Evolutionary conservation across 2,888 invertebrate species (phyloP).

Genomic region (Macropis europaea): DNA sequence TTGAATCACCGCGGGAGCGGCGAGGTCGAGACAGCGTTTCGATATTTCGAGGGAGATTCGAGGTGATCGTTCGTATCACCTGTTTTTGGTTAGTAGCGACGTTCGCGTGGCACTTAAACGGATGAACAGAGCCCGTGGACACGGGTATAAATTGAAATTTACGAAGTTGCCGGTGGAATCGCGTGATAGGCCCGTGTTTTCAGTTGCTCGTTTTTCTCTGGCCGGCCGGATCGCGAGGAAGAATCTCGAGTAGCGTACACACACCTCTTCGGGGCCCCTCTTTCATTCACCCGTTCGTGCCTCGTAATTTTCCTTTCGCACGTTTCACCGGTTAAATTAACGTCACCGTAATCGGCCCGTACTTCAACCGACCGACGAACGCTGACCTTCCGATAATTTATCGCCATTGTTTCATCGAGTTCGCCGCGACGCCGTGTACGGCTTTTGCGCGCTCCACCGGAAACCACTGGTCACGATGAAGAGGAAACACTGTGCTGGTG

Average conservation of each 20-base stretch:
- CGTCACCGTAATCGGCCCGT: conserved; percentile 43
- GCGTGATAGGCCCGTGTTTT: conserved; percentile 63
- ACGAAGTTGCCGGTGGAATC: conserved; percentile 69
- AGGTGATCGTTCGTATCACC: conserved; percentile 35
- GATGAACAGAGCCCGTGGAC: conserved; percentile 54
- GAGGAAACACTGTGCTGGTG: too few species aligned
- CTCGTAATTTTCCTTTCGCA: conserved; percentile 45
- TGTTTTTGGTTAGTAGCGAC: conserved; percentile 56
- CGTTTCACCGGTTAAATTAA: conserved; percentile 52
- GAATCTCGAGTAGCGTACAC: conserved; percentile 50
- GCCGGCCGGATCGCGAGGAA: conserved; percentile 50
- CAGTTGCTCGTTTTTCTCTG: conserved; percentile 49
- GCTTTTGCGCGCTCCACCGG: conserved; percentile 18
- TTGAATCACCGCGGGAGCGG: too few species aligned
- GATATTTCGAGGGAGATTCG: conserved; percentile 34
- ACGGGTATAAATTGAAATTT: conserved; percentile 72
- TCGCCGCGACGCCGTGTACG: conserved; percentile 14
- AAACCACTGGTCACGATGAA: too few species aligned
- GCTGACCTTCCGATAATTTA: conserved; percentile 47
- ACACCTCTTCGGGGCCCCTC: conserved; percentile 16
- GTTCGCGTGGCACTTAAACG: conserved; percentile 65
- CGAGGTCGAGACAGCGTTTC: neutral
- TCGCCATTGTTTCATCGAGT: conserved; percentile 35
- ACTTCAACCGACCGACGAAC: conserved; percentile 17
- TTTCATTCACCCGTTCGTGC: conserved; percentile 58